Evolutionary conservation across 2,888 invertebrate species (phyloP).

Genomic region (Lysandra coridon): DNA sequence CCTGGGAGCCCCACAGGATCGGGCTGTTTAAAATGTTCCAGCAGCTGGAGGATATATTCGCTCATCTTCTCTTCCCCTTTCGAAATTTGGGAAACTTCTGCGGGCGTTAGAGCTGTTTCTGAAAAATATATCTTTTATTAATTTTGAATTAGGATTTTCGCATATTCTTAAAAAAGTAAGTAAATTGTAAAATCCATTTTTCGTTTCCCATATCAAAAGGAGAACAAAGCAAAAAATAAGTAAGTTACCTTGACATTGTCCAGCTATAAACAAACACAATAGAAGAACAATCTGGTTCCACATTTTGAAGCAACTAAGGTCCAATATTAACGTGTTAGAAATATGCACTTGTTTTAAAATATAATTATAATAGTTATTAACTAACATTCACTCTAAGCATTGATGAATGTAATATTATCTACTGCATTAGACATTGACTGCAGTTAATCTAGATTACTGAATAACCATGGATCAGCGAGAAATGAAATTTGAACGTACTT

Average conservation of each 20-base stretch:
- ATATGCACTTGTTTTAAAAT: neutral
- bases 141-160: neutral
- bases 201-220: neutral
- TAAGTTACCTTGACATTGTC: neutral
- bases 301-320: neutral
- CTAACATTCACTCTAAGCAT: neutral
- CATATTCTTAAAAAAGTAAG: neutral
- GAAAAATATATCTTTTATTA: neutral
- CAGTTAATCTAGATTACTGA: slow-evolving; percentile 1
- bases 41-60: slow-evolving; percentile 84
- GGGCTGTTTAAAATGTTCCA: slow-evolving; percentile 90
- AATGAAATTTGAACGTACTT: neutral
- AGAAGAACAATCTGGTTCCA: neutral
- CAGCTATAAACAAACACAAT: neutral
- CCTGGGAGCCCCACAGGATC: slow-evolving; percentile 91
- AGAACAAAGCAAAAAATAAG: neutral
- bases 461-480: neutral
- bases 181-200: neutral
- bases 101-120: neutral
- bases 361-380: neutral
- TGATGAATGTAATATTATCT: neutral
- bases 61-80: slow-evolving; percentile 85
- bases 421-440: neutral
- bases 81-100: slow-evolving; percentile 22
- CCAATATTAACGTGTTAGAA: neutral